Evolutionary conservation across 2,888 invertebrate genomes (phyloP), one percentile per base, ranked within the genome.

Genomic region (Pelosia muscerda): DNA sequence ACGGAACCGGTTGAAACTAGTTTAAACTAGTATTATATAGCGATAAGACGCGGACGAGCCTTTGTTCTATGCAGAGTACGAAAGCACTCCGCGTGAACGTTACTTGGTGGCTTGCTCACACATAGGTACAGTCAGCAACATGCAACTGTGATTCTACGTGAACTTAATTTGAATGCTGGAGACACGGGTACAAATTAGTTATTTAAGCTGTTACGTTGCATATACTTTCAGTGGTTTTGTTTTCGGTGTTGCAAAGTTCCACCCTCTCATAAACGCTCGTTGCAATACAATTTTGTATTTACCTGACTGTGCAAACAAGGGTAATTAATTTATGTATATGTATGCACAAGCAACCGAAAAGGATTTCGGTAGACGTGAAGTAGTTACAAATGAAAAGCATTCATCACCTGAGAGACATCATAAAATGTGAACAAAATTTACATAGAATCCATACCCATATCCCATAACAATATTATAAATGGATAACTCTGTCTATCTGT

Each of bases 21-120:
- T 73, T 81, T 74, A 81, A 75, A 78, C 82, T 75, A 77, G 81
- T 81, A 82, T 81, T 81, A 81, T 81, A 81, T 74, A 71, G 71
- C 77, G 81, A 82, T 81, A 82, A 78, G 82, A 73, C 77, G 77
- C 67, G 71, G 62, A 68, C 62, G 61, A 61, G 81, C 70, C 73
- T 82, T 82, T 81, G 82, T 74, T 78, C 74, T 71, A 67, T 69
- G 67, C 62, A 66, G 66, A 63, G 71, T 71, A 73, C 60, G 70
- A 65, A 71, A 66, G 65, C 71, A 76, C 75, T 80, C 72, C 78
- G 75, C 63, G 72, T 73, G 81, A 76, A 78, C 78, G 67, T 64
- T 65, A 62, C 65, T 70, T 56, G 68, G 67, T 72, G 68, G 70
- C 69, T 73, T 78, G 66, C 66, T 78, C 78, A 78, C 71, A 75